Conservation (phyloP, 2,797 vertebrate genomes). For the Hippocampus kuda region DNA sequence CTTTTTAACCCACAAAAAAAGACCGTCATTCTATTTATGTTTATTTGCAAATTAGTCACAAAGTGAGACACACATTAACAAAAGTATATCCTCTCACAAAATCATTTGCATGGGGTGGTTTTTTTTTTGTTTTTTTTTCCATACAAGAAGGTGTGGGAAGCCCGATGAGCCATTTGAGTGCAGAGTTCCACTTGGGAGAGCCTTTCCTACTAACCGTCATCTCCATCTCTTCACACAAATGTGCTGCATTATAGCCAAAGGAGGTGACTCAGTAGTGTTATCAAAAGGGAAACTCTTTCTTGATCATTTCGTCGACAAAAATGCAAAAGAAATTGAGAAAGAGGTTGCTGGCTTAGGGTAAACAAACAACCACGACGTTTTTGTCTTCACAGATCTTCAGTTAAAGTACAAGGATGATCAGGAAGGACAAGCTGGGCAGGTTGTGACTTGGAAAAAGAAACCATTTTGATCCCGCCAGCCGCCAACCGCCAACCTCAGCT, state of each 20-base stretch:
- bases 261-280: conserved; percentile 43
- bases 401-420: background rate
- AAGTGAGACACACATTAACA: conserved; percentile 26
- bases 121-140: conserved; percentile 45
- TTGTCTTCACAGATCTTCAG: background rate
- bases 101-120: conserved; percentile 48
- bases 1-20: too few relatives aligned
- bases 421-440: conserved; percentile 25
- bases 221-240: conserved; percentile 54
- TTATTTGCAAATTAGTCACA: too few relatives aligned
- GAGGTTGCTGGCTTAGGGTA: background rate
- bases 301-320: background rate
- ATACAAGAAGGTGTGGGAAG: conserved; percentile 55
- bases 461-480: conserved; percentile 30
- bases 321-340: background rate
- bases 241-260: conserved; percentile 50
- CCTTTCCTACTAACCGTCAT: conserved; percentile 44
- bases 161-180: conserved; percentile 42
- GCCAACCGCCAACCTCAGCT: conserved; percentile 45
- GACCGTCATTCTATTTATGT: too few relatives aligned
- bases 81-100: conserved; percentile 30
- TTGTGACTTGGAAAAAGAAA: conserved; percentile 44
- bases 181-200: conserved; percentile 54
- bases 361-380: too few relatives aligned
- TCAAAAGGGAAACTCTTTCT: conserved; percentile 39